phyloP scores from a whole-genome alignment of 2,113 vertebrate genomes.

The Psilopogon haemacephalus region DNA sequence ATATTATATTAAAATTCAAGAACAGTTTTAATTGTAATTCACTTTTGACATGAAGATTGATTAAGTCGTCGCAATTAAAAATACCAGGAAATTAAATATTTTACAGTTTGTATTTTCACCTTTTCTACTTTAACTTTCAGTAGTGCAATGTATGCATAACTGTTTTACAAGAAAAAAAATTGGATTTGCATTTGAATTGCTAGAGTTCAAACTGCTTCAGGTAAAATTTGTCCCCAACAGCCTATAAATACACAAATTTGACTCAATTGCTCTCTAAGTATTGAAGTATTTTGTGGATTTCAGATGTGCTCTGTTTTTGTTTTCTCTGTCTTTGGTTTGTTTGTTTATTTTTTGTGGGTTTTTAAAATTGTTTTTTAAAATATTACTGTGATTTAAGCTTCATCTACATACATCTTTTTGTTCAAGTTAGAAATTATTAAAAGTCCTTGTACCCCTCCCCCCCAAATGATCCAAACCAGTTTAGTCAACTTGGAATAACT shows the following conservation, averaged over 20 bases:
- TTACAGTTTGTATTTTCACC: not conserved
- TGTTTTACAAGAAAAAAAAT: constrained; percentile 8
- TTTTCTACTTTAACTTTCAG: not conserved
- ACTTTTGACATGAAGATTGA: not conserved
- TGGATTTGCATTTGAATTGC: not conserved
- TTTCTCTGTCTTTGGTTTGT: not conserved
- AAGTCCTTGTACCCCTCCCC: not conserved
- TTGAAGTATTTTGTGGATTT: constrained; percentile 16
- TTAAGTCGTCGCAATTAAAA: constrained; percentile 8
- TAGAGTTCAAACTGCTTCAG: not conserved
- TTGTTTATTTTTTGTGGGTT: too few species aligned
- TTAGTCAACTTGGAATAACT: not conserved
- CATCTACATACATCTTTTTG: not conserved
- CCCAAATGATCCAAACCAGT: not conserved
- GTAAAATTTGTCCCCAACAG: constrained; percentile 29
- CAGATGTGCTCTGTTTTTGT: constrained; percentile 1
- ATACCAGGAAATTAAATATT: constrained; percentile 40
- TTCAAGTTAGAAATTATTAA: not conserved
- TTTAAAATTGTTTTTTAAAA: not conserved
- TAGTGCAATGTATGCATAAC: not conserved
- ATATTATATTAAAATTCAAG: not conserved
- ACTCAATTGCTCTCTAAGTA: not conserved
- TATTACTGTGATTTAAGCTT: not conserved
- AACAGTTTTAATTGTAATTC: not conserved
- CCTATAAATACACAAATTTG: not conserved